A percentile compares a stretch with the other conserved stretches of the same genome.
Evolutionary conservation across 2,888 invertebrate species (phyloP).

Genomic region (Xestia c-nigrum): DNA sequence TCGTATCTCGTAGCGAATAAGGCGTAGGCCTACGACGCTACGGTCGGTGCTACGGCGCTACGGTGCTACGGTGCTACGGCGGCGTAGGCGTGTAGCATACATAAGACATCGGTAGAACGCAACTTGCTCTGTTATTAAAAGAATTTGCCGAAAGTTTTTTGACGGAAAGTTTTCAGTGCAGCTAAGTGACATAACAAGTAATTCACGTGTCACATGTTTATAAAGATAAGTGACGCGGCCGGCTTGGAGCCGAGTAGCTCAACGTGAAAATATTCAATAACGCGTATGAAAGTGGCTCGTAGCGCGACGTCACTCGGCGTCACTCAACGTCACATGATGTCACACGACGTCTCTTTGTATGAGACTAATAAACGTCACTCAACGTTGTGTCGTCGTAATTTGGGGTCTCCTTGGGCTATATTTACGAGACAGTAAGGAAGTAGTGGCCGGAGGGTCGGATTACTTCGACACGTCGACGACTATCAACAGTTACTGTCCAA

Average conservation of each 20-base stretch:
- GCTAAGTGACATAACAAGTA: background rate
- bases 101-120: background rate
- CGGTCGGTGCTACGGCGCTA: constrained; percentile 2
- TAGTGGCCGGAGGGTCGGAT: background rate
- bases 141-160: background rate
- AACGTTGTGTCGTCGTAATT: background rate
- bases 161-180: background rate
- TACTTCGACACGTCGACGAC: no score
- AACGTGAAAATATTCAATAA: constrained; percentile 19
- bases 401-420: background rate
- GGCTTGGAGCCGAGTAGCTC: background rate
- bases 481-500: background rate
- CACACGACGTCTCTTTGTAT: background rate
- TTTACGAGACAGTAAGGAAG: background rate
- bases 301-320: background rate
- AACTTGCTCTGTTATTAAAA: background rate
- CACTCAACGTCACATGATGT: background rate
- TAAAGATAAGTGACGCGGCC: background rate
- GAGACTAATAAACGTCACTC: constrained; percentile 8
- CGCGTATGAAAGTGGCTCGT: background rate
- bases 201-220: background rate
- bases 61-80: constrained; percentile 8
- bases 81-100: background rate
- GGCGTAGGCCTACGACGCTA: constrained; percentile 9
- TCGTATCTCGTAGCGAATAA: constrained; percentile 3